phyloP scores from a whole-genome alignment of 2,888 invertebrate genomes.

The Hedya salicella region DNA sequence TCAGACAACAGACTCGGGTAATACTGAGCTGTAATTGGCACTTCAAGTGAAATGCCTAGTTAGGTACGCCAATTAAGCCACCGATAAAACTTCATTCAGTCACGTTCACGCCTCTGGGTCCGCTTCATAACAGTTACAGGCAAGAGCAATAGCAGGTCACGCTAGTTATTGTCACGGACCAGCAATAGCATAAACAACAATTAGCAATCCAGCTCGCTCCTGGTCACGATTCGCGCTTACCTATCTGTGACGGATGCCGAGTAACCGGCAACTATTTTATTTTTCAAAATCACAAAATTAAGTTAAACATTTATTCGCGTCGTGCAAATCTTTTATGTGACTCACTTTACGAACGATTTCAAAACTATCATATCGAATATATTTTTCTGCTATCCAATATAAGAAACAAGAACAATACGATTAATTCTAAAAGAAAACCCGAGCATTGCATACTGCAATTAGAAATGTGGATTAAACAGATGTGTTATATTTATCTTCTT shows the following conservation, averaged over 20 bases:
- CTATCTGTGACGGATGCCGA: background rate
- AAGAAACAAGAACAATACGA: too few species aligned
- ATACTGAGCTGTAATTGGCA: conserved; percentile 25
- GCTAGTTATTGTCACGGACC: conserved; percentile 31
- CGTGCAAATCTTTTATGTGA: too few species aligned
- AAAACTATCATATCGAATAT: too few species aligned
- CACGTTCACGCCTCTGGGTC: conserved; percentile 32
- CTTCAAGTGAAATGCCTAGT: conserved; percentile 16
- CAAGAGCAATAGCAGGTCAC: conserved; percentile 22
- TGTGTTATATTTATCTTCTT: too few species aligned
- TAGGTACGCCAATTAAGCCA: conserved; percentile 27
- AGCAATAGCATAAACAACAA: conserved; percentile 34
- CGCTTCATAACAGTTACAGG: conserved; percentile 26
- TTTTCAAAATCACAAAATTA: too few species aligned
- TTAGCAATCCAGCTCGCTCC: conserved; percentile 18
- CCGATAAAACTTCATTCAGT: conserved; percentile 25
- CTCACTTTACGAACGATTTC: too few species aligned
- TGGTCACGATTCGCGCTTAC: conserved; percentile 16
- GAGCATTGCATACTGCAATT: too few species aligned
- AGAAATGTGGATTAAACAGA: too few species aligned
- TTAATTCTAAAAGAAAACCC: too few species aligned
- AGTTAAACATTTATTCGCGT: too few species aligned
- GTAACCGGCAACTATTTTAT: too few species aligned
- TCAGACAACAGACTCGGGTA: conserved; percentile 2
- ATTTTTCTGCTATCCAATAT: too few species aligned